These are phyloP conservation scores for Amphibalanus amphitrite DNA, from an alignment of 1,140 invertebrate species.

Conservation along the genomic window DNA sequence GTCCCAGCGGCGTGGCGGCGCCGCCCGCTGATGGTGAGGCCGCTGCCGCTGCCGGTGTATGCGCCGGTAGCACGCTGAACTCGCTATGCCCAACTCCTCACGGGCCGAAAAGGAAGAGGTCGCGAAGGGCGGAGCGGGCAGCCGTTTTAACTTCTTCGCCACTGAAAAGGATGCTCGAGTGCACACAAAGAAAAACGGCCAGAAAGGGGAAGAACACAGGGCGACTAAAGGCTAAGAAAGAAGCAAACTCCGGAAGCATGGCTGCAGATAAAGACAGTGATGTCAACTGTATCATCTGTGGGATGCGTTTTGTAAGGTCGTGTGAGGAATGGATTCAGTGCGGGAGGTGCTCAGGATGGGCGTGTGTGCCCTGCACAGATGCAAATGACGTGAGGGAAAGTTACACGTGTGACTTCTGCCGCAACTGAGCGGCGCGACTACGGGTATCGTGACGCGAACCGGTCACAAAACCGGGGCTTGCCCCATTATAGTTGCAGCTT, in stretches of 20 bases:
- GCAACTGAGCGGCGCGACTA: no score
- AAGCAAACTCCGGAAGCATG: neutral
- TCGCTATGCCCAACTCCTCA: neutral
- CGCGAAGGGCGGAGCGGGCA: neutral
- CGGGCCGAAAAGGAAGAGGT: neutral
- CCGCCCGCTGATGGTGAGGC: neutral
- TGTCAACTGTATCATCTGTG: neutral
- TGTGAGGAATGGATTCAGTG: neutral
- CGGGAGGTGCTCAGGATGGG: neutral
- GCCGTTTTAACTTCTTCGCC: neutral
- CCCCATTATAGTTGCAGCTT: no score
- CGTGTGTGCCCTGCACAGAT: neutral
- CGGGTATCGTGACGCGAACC: no score
- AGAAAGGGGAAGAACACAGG: neutral
- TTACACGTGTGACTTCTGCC: neutral
- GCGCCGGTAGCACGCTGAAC: neutral
- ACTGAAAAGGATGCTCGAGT: neutral
- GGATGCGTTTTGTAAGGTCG: neutral
- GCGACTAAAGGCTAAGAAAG: neutral
- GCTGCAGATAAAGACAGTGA: neutral
- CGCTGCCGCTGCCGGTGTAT: neutral
- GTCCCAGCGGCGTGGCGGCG: no score
- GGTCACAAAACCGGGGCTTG: no score
- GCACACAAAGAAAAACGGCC: neutral
- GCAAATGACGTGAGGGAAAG: neutral